phyloP scores from a whole-genome alignment of 2,888 invertebrate genomes.

The Coenonympha arcania region DNA sequence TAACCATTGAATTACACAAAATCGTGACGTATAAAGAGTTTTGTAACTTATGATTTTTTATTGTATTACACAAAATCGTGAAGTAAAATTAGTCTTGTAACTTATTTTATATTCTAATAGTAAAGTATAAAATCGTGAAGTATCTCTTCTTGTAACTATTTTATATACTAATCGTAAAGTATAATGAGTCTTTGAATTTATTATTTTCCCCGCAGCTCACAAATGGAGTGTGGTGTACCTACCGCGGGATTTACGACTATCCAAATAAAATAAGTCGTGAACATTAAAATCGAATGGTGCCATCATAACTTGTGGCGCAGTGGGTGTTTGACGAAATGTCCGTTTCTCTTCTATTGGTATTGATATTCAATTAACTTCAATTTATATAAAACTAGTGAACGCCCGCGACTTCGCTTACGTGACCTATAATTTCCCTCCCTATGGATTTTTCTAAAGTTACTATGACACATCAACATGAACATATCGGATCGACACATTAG shows the following conservation, averaged over 20 bases:
- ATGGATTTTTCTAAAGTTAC: no score
- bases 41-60: no score
- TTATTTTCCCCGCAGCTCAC: slow-evolving; percentile 5
- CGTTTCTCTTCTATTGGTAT: neutral
- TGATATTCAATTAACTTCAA: neutral
- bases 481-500: no score
- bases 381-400: neutral
- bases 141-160: neutral
- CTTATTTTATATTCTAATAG: no score
- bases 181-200: neutral
- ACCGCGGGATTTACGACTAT: slow-evolving; percentile 20
- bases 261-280: slow-evolving; percentile 24
- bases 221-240: slow-evolving; percentile 2
- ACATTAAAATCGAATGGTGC: slow-evolving; percentile 17
- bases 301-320: slow-evolving; percentile 19
- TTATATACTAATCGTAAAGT: neutral
- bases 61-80: no score
- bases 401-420: neutral
- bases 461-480: no score
- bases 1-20: no score
- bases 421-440: no score
- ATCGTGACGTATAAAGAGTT: no score
- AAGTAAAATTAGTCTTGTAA: no score
- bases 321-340: slow-evolving; percentile 2
- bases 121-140: slow-evolving; percentile 4